These are phyloP conservation scores for Pocillopora meandrina DNA, from an alignment of 92 coral and sea anemone species.

Conservation along the genomic window DNA sequence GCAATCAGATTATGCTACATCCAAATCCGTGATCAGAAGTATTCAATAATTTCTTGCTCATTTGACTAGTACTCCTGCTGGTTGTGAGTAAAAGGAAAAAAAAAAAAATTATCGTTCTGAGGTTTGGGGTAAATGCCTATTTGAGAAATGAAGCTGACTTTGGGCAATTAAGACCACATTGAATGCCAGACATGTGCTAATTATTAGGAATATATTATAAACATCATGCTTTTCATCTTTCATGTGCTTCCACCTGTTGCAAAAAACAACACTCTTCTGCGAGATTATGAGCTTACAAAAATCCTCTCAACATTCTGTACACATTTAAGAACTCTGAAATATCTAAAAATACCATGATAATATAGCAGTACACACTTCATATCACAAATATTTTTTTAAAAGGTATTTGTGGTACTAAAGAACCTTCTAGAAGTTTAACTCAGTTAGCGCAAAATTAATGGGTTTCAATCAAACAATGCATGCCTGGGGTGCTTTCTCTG, in stretches of 20 bases:
- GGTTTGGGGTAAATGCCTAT: not conserved
- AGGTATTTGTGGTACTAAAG: not conserved
- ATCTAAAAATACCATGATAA: not conserved
- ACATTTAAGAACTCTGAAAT: not conserved
- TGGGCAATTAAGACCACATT: not conserved
- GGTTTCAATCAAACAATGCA: not conserved
- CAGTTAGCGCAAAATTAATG: slow-evolving; percentile 4
- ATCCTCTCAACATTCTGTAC: not conserved
- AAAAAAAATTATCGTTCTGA: not conserved
- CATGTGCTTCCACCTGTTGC: not conserved
- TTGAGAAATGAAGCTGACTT: not conserved
- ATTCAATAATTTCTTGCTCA: too few relatives aligned
- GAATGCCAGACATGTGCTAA: slow-evolving; percentile 12
- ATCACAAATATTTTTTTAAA: not conserved
- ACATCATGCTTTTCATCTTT: slow-evolving; percentile 8
- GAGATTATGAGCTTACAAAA: not conserved
- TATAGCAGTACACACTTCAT: not conserved
- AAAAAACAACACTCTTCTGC: not conserved
- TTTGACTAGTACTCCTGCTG: too few relatives aligned
- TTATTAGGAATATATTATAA: not conserved
- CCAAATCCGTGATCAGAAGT: too few relatives aligned
- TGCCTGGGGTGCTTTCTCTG: too few relatives aligned
- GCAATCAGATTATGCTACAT: too few relatives aligned
- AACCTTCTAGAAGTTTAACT: slow-evolving; percentile 29
- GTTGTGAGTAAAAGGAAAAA: too few relatives aligned